Percentiles rank a stretch among this genome's conserved stretches.
phyloP scores from a whole-genome alignment of 2,888 invertebrate genomes.

The Erebia epiphron region DNA sequence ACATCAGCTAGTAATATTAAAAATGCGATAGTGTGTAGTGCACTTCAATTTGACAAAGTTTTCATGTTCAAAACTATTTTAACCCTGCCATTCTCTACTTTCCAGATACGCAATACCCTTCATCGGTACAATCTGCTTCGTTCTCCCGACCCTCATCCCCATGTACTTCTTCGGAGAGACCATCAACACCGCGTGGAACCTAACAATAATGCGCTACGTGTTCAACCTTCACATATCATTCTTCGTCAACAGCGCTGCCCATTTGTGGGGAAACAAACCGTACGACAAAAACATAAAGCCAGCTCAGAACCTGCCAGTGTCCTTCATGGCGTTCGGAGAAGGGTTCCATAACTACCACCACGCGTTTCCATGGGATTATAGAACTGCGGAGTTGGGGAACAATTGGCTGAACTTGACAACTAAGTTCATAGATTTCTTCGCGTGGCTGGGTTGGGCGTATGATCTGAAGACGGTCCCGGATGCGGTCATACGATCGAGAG shows the following conservation, averaged over 20 bases:
- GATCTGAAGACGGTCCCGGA: constrained; percentile 53
- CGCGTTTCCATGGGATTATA: constrained; percentile 58
- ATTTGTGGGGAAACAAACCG: constrained; percentile 72
- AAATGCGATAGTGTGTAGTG: too few species aligned
- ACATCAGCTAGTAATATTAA: too few species aligned
- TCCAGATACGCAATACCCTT: constrained; percentile 83
- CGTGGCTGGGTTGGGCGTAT: constrained; percentile 61
- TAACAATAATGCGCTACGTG: constrained; percentile 76
- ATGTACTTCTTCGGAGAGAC: constrained; percentile 83
- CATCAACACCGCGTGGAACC: constrained; percentile 58
- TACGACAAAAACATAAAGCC: constrained; percentile 64
- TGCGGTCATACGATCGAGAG: constrained; percentile 42
- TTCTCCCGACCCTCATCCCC: constrained; percentile 63
- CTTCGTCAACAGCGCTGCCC: constrained; percentile 86
- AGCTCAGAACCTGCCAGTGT: constrained; percentile 46
- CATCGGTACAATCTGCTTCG: constrained; percentile 83
- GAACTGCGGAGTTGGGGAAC: constrained; percentile 54
- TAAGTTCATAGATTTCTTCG: constrained; percentile 58
- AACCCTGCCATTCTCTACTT: constrained; percentile 3
- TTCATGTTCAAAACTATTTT: too few species aligned
- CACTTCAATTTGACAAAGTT: too few species aligned
- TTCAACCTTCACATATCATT: constrained; percentile 81
- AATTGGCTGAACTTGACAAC: constrained; percentile 48
- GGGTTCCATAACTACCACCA: constrained; percentile 63
- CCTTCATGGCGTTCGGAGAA: constrained; percentile 48